Conservation (phyloP, 2,888 invertebrate species). For the Tyria jacobaeae region DNA sequence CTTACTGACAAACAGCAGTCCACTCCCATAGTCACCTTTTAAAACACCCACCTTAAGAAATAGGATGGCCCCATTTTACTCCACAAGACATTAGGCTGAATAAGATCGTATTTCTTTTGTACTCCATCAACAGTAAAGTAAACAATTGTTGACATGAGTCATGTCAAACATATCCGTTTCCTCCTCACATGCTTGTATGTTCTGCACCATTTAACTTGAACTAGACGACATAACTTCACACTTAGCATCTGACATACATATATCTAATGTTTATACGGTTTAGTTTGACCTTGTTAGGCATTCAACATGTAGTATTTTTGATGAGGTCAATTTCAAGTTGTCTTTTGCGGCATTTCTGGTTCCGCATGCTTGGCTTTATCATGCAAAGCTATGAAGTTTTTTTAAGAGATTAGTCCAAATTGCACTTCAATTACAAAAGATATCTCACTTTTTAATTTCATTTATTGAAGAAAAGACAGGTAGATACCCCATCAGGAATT, state of each 20-base stretch:
- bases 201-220: slow-evolving; percentile 39
- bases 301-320: neutral
- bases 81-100: neutral
- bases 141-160: slow-evolving; percentile 19
- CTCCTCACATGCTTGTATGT: slow-evolving; percentile 12
- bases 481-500: no score
- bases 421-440: no score
- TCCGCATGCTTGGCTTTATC: no score
- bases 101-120: slow-evolving; percentile 3
- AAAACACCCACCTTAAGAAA: no score
- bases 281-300: neutral
- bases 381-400: no score
- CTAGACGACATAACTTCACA: slow-evolving; percentile 36
- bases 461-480: no score
- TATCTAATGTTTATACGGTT: neutral
- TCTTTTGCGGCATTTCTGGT: no score
- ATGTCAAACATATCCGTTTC: slow-evolving; percentile 13
- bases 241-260: slow-evolving; percentile 24
- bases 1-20: no score
- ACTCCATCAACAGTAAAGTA: slow-evolving; percentile 1
- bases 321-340: neutral
- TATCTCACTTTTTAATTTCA: no score
- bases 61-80: no score
- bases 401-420: no score
- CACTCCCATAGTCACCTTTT: no score